Base-by-base conservation (phyloP, 2,888 invertebrate genomes). In the Caenorhabditis doughertyi region DNA sequence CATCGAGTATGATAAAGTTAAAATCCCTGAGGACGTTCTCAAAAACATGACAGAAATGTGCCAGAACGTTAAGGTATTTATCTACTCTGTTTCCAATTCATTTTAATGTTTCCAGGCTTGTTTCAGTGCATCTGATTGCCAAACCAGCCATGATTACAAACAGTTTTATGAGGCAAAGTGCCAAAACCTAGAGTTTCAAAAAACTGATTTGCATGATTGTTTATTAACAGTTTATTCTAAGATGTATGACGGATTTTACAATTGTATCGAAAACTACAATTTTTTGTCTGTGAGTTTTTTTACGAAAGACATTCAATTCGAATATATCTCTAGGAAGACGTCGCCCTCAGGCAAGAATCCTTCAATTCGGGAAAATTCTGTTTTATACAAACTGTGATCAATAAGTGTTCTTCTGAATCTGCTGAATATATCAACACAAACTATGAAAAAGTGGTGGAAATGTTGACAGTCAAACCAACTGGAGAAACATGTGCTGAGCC, bases 401-500 rank as follows among this genome's bases (percentile, higher is more conserved):
- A 60, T 13, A 23, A 27, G 3, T 60, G 60, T 25, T 60, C 60
- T n/a, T 2, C 27, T 27, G 42, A 60, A 42, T 25, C 42, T 2
- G 21, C n/a, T 4, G 42, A 42, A 18, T 60, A 16, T 21, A 13
- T 60, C 9, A 27, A 23, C 27, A 27, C 16, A 1, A 60, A 60
- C 21, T 60, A 60, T 11, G 42, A 60, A 8, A 42, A 42, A 8
- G 8, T 60, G 8, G 60, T 60, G n/a, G 16, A 42, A n/a, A n/a
- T 27, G 5, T 27, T 60, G 60, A 60, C 60, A 18, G 42, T 42
- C n/a, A 60, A 60, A 27, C 60, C 60, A 16, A 42, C 25, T 13
- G 42, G 42, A 7, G 60, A 42, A 0, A 16, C 42, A n/a, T 60
- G 60, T 60, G 60, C 58, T 21, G 58, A 58, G 39, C 58, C 58